Conservation (phyloP, 37 sponge, comb jelly and placozoan genomes). For the Halichondria panicea region DNA sequence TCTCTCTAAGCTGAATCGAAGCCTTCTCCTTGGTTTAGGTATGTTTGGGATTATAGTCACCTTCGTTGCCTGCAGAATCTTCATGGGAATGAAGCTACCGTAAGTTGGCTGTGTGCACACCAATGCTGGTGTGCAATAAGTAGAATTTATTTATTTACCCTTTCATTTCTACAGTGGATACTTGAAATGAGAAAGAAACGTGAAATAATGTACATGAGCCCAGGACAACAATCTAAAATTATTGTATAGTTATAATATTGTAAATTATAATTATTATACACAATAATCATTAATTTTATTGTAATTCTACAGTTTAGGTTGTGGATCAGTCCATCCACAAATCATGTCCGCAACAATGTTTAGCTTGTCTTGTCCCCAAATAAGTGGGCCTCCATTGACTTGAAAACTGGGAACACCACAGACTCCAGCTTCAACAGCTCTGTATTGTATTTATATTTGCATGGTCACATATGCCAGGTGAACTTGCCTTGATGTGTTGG, state of each 20-base stretch:
- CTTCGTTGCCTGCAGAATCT: slow-evolving; percentile 89
- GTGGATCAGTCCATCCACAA: slow-evolving; percentile 81
- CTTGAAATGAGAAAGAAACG: slow-evolving; percentile 7
- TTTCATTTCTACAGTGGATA: slow-evolving; percentile 34
- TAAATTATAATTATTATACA: too few species aligned
- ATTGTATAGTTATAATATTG: neutral
- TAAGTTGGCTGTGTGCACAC: slow-evolving; percentile 29
- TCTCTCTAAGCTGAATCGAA: slow-evolving; percentile 80
- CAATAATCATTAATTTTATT: too few species aligned
- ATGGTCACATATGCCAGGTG: neutral
- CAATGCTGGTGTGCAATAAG: neutral
- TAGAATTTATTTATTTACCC: neutral
- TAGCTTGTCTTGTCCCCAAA: slow-evolving; percentile 91
- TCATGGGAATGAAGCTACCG: slow-evolving; percentile 99
- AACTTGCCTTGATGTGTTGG: slow-evolving; percentile 55
- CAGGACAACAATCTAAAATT: neutral
- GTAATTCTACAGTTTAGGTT: slow-evolving; percentile 2
- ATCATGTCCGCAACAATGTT: slow-evolving; percentile 90
- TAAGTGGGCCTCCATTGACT: slow-evolving; percentile 69
- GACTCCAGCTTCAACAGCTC: slow-evolving; percentile 75
- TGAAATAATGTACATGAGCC: neutral
- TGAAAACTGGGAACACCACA: slow-evolving; percentile 90
- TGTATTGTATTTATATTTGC: slow-evolving; percentile 16
- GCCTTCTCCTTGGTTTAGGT: slow-evolving; percentile 82
- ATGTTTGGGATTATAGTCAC: slow-evolving; percentile 84